Conservation (phyloP, 2,113 vertebrate species). For the Hepsetus odoe region DNA sequence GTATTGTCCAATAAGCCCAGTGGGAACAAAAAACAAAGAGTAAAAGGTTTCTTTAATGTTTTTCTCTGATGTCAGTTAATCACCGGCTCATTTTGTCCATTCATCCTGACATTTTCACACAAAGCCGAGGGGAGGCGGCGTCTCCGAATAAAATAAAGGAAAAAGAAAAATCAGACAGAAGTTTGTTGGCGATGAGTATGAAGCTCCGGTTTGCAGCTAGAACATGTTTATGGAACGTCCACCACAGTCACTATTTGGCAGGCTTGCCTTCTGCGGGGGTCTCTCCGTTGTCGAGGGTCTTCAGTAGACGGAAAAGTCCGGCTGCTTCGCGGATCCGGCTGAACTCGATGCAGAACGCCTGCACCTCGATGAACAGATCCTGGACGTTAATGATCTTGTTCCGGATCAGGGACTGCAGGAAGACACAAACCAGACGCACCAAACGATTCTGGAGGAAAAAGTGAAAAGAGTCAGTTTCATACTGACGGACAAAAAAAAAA, state of each 20-base stretch:
- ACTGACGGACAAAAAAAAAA: not conserved
- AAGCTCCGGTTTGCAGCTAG: not conserved
- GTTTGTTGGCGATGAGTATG: not conserved
- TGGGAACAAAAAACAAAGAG: not conserved
- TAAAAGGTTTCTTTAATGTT: too few relatives aligned
- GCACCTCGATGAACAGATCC: slow-evolving; percentile 98
- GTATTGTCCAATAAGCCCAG: not conserved
- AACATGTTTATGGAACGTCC: not conserved
- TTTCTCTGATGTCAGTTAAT: too few relatives aligned
- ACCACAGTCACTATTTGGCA: slow-evolving; percentile 47
- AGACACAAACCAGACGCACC: slow-evolving; percentile 97
- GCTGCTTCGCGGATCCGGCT: slow-evolving; percentile 97
- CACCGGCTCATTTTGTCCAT: too few relatives aligned
- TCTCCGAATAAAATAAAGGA: too few relatives aligned
- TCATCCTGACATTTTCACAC: too few relatives aligned
- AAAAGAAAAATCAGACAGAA: too few relatives aligned
- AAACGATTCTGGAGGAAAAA: slow-evolving; percentile 85
- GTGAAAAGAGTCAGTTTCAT: not conserved
- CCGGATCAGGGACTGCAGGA: slow-evolving; percentile 96
- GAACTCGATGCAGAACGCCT: slow-evolving; percentile 99
- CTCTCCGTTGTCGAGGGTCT: slow-evolving; percentile 95
- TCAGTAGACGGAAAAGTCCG: slow-evolving; percentile 93
- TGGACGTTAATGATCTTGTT: slow-evolving; percentile 99
- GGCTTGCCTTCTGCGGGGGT: slow-evolving; percentile 85
- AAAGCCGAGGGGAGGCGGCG: too few relatives aligned